Conservation (phyloP, 1,140 invertebrate species). For the Drosophila ficusphila region DNA sequence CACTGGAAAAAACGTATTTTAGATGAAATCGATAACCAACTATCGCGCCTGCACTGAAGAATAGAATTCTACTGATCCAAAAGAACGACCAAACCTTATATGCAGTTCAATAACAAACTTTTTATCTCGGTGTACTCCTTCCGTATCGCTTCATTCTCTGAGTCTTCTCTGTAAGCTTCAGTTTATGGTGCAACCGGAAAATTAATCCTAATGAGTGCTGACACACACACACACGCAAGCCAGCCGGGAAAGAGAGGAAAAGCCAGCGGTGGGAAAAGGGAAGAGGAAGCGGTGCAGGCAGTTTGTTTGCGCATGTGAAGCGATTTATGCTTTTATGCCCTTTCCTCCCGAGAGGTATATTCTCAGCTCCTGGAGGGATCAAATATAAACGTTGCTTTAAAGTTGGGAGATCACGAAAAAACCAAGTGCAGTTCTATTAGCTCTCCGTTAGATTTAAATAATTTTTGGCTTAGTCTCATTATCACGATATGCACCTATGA, state of each 20-base stretch:
- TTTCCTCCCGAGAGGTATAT: slow-evolving; percentile 3
- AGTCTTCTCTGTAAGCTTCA: slow-evolving; percentile 67
- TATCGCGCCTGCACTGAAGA: no score
- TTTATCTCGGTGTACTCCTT: background rate
- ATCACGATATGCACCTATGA: no score
- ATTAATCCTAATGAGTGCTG: slow-evolving; percentile 82
- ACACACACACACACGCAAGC: slow-evolving; percentile 57
- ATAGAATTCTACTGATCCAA: no score
- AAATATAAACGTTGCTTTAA: background rate
- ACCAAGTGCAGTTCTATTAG: no score
- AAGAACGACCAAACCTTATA: no score
- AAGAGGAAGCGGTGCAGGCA: slow-evolving; percentile 22
- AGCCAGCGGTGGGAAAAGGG: slow-evolving; percentile 2
- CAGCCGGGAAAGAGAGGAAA: slow-evolving; percentile 7
- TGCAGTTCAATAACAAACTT: background rate
- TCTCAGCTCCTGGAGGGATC: background rate
- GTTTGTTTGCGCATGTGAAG: slow-evolving; percentile 71
- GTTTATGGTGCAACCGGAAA: slow-evolving; percentile 80
- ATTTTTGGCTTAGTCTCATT: no score
- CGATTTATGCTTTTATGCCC: slow-evolving; percentile 67
- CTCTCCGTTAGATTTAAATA: no score
- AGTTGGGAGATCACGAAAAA: no score
- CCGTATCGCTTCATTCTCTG: slow-evolving; percentile 3
- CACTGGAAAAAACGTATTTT: background rate
- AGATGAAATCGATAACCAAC: no score